Evolutionary conservation across 2,113 vertebrate genomes (phyloP).

Genomic region (Colinus virginianus): DNA sequence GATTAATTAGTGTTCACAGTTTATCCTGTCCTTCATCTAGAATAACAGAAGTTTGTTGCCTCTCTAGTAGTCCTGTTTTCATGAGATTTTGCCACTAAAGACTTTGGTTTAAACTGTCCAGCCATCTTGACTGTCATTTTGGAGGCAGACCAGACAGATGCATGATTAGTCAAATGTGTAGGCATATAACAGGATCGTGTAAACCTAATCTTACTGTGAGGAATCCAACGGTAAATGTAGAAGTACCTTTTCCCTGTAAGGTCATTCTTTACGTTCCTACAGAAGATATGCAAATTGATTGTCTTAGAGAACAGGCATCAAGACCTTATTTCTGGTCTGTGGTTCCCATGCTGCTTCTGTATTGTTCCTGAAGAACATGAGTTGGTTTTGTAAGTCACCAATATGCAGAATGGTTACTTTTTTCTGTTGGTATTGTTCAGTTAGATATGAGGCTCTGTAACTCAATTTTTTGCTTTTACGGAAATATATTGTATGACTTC

Average conservation of each 20-base stretch:
- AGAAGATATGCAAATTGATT: not conserved
- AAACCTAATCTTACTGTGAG: not conserved
- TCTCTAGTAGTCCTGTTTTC: not conserved
- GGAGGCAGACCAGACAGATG: not conserved
- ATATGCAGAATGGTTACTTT: not conserved
- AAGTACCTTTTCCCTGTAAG: not conserved
- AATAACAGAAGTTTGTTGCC: not conserved
- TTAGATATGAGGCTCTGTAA: not conserved
- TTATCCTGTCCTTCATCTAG: not conserved
- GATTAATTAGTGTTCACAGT: not conserved
- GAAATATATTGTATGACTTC: not conserved
- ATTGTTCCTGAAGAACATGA: not conserved
- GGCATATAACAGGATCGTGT: not conserved
- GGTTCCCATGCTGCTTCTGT: not conserved
- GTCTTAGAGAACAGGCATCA: not conserved
- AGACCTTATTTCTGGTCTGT: not conserved
- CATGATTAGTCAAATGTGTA: not conserved
- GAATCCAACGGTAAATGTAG: not conserved
- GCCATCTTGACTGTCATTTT: not conserved
- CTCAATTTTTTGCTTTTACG: not conserved
- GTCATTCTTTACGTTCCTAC: not conserved
- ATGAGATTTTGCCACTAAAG: not conserved
- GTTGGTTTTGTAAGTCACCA: not conserved
- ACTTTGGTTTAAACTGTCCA: not conserved
- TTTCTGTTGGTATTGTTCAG: not conserved